These are phyloP conservation scores for Drosophila multiciliata DNA, from an alignment of 2,888 invertebrate genomes.

Conservation along the genomic window DNA sequence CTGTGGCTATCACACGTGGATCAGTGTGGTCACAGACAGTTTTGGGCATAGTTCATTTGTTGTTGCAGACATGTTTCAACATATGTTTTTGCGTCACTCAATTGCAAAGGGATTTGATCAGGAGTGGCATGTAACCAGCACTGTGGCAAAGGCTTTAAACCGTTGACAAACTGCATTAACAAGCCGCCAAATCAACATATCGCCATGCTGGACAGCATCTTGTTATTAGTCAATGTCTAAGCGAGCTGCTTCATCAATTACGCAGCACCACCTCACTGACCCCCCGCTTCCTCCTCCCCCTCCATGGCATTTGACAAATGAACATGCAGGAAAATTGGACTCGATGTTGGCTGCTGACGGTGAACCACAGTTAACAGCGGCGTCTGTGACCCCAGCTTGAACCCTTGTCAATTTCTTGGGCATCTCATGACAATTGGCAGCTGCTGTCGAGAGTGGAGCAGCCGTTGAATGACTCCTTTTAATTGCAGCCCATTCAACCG, in stretches of 20 bases:
- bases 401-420: slow-evolving; percentile 67
- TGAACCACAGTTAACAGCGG: slow-evolving; percentile 58
- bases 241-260: slow-evolving; percentile 73
- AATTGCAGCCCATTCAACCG: slow-evolving; percentile 37
- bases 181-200: slow-evolving; percentile 60
- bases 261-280: slow-evolving; percentile 29
- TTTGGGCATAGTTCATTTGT: slow-evolving; percentile 3
- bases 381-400: slow-evolving; percentile 30
- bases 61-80: slow-evolving; percentile 35
- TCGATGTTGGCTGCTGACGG: slow-evolving; percentile 29
- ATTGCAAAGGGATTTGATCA: slow-evolving; percentile 73
- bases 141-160: slow-evolving; percentile 19
- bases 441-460: slow-evolving; percentile 26
- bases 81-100: slow-evolving; percentile 78
- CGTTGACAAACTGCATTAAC: slow-evolving; percentile 39
- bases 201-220: slow-evolving; percentile 55
- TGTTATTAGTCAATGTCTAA: slow-evolving; percentile 75
- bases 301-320: slow-evolving; percentile 71
- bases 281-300: slow-evolving; percentile 7
- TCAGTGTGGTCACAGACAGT: not conserved
- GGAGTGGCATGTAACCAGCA: slow-evolving; percentile 21
- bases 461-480: slow-evolving; percentile 32
- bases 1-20: not conserved
- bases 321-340: slow-evolving; percentile 65
- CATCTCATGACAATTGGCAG: slow-evolving; percentile 60